These are phyloP conservation scores for Ditula angustiorana DNA, from an alignment of 2,888 invertebrate species.

Conservation along the genomic window DNA sequence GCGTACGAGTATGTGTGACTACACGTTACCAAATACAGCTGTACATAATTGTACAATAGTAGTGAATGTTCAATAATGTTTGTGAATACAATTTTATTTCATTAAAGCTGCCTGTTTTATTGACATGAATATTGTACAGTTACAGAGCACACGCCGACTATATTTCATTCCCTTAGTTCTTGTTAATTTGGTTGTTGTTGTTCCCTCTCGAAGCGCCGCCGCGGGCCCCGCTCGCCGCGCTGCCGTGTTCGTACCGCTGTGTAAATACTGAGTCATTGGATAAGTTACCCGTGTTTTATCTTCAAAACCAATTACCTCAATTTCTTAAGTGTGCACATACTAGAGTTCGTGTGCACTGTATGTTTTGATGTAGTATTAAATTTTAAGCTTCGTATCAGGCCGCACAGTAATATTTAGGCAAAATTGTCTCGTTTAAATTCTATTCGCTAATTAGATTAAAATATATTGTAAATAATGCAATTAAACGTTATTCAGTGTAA, in stretches of 20 bases:
- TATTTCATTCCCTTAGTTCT: conserved; percentile 46
- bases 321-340: conserved; percentile 79
- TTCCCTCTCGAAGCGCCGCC: not conserved
- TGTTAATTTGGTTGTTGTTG: conserved; percentile 38
- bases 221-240: not conserved
- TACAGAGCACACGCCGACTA: conserved; percentile 59
- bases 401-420: conserved; percentile 62
- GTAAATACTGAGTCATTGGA: conserved; percentile 82
- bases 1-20: conserved; percentile 60
- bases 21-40: conserved; percentile 70
- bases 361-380: conserved; percentile 76
- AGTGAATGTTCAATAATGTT: conserved; percentile 53
- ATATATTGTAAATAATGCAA: conserved; percentile 70
- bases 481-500: conserved; percentile 59
- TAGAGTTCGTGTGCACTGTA: conserved; percentile 64
- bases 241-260: conserved; percentile 46
- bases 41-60: conserved; percentile 60
- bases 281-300: conserved; percentile 80
- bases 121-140: conserved; percentile 31
- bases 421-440: conserved; percentile 59
- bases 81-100: conserved; percentile 43
- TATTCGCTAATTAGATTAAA: conserved; percentile 63
- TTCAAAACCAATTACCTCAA: conserved; percentile 85
- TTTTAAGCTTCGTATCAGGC: conserved; percentile 68
- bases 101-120: conserved; percentile 42